Percentiles rank a stretch among this genome's conserved stretches.
Conservation (phyloP, 2,113 vertebrate species). For the Sakesphorus luctuosus region DNA sequence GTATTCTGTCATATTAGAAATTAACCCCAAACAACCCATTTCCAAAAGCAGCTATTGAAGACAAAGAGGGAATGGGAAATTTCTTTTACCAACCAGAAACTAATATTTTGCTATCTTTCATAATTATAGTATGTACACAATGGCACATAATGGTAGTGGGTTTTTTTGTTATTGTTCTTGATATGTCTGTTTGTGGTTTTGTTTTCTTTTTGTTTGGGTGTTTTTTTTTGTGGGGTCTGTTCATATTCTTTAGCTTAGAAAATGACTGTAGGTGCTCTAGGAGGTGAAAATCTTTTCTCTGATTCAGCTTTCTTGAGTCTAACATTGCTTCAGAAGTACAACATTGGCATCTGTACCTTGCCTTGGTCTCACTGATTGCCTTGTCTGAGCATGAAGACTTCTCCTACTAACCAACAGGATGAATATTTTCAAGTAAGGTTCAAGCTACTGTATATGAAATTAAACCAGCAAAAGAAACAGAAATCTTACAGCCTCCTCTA, state of each 20-base stretch:
- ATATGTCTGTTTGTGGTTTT: background rate
- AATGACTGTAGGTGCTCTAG: background rate
- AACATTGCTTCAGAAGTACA: background rate
- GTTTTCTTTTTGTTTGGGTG: background rate
- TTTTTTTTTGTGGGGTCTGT: background rate
- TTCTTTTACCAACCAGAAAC: background rate
- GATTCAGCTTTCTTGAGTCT: background rate
- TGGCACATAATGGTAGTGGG: background rate
- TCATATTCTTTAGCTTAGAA: background rate
- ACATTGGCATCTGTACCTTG: background rate
- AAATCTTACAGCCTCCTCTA: background rate
- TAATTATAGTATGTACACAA: background rate
- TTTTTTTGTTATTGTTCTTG: background rate
- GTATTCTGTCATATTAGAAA: background rate
- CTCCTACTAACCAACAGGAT: background rate
- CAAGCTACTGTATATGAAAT: background rate
- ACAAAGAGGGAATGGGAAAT: background rate
- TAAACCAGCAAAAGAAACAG: slow-evolving; percentile 8
- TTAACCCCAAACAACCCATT: background rate
- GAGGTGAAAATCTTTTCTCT: background rate
- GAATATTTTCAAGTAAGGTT: background rate
- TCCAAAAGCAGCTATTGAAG: background rate
- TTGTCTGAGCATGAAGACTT: background rate
- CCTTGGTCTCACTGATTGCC: background rate
- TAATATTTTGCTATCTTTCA: background rate